Evolutionary conservation across 2,888 invertebrate genomes (phyloP), one percentile per base, ranked within the genome.

Genomic region (Hydrotaea diabolus): DNA sequence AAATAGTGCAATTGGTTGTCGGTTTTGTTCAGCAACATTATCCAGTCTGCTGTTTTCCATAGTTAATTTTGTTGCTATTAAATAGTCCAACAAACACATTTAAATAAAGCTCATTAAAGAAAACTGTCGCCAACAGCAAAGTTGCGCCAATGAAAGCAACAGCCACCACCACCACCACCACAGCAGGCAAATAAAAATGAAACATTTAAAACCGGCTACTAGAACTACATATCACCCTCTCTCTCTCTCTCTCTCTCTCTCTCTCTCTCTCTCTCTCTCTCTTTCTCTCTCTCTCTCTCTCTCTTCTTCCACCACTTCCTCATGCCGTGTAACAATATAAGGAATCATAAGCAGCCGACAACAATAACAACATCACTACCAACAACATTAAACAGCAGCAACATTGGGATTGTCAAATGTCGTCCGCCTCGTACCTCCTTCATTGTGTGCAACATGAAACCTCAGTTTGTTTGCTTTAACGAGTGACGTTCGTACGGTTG

Each of bases 81-180:
- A 55, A 55, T 55, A 55, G 19, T n/a, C 15, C 43, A 71, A 55
- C 23, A 79, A 79, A 82, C 39, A 74, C 36, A 83, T 80, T 77
- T 69, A 77, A 83, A 83, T 73, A 64, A 15, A 59, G 83, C 76
- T 73, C 83, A 83, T 83, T 83, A 83, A 80, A 80, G 83, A 73
- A 83, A 83, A 83, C 80, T 83, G 83, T 83, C 83, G 83, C 83
- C 83, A 77, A 43, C 83, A 80, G 83, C 69, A 39, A 23, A 80
- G 31, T 55, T 66, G 26, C 55, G n/a, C 3, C 8, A 73, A 72
- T 15, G 49, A 23, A 46, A 15, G 46, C 46, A 23, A 23, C 21
- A 69, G 26, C n/a, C 4, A 23, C 43, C 8, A 21, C 11, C n/a
- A n/a, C 7, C 31, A 4, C 3, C 66, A n/a, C 31, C 31, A 49